phyloP scores from a whole-genome alignment of 2,113 vertebrate genomes.

The Chlorocebus sabaeus region DNA sequence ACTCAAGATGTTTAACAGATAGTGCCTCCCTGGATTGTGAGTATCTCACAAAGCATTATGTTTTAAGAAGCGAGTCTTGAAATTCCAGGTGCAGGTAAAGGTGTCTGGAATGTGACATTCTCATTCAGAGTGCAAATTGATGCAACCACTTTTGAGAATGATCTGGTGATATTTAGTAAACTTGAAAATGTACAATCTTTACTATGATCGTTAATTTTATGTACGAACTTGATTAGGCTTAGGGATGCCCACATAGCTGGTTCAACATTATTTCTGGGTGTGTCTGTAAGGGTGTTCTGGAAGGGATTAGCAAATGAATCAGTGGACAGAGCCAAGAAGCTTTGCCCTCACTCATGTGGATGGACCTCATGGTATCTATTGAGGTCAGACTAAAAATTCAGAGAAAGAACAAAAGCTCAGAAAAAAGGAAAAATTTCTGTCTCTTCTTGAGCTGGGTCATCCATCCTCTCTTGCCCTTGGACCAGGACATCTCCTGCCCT shows the following conservation, averaged over 20 bases:
- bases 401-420: not conserved
- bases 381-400: too few relatives aligned
- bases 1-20: not conserved
- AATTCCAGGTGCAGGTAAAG: not conserved
- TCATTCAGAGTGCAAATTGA: not conserved
- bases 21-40: not conserved
- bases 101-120: not conserved
- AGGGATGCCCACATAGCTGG: too few relatives aligned
- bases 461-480: not conserved
- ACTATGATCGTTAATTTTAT: not conserved
- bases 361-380: too few relatives aligned
- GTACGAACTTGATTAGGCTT: not conserved
- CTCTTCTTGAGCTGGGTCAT: not conserved
- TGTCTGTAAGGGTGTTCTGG: not conserved
- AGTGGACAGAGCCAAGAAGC: not conserved
- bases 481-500: too few relatives aligned
- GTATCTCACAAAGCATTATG: not conserved
- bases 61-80: not conserved
- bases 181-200: not conserved
- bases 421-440: not conserved
- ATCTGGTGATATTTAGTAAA: not conserved
- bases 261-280: not conserved
- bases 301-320: not conserved
- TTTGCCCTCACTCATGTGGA: too few relatives aligned
- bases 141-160: not conserved